These are phyloP conservation scores for Menidia menidia DNA, from an alignment of 2,797 vertebrate genomes.

Conservation along the genomic window DNA sequence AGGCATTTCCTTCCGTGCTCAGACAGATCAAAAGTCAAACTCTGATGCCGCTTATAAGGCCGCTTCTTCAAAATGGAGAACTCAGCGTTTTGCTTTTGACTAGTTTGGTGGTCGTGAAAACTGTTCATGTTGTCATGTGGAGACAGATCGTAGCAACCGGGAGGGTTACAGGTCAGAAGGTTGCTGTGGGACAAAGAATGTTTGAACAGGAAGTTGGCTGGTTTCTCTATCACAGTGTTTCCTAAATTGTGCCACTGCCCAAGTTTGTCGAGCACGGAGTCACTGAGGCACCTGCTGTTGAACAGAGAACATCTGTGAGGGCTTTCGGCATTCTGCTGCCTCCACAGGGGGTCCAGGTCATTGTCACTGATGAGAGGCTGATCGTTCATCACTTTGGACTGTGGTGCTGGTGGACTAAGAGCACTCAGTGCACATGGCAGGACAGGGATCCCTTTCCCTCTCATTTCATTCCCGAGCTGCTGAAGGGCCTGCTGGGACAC, in stretches of 20 bases:
- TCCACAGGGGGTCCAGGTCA: slow-evolving; percentile 87
- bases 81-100: slow-evolving; percentile 53
- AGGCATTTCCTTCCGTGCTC: slow-evolving; percentile 44
- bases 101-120: slow-evolving; percentile 69
- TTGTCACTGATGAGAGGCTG: slow-evolving; percentile 77
- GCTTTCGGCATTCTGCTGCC: slow-evolving; percentile 76
- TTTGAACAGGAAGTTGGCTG: slow-evolving; percentile 63
- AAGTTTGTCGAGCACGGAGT: slow-evolving; percentile 87
- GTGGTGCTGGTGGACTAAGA: slow-evolving; percentile 41
- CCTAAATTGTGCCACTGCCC: slow-evolving; percentile 71
- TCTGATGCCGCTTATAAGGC: slow-evolving; percentile 80
- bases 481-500: slow-evolving; percentile 89
- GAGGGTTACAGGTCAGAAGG: slow-evolving; percentile 41
- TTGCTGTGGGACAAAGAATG: slow-evolving; percentile 76
- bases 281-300: slow-evolving; percentile 86
- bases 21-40: slow-evolving; percentile 82
- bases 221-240: slow-evolving; percentile 72
- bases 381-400: slow-evolving; percentile 53
- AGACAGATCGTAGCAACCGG: slow-evolving; percentile 28
- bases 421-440: slow-evolving; percentile 59
- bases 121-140: slow-evolving; percentile 54
- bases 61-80: slow-evolving; percentile 65
- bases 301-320: slow-evolving; percentile 72
- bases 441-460: slow-evolving; percentile 83
- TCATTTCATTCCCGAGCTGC: slow-evolving; percentile 87